phyloP scores from a whole-genome alignment of 2,113 vertebrate genomes.

The Gallinago jamesoni region DNA sequence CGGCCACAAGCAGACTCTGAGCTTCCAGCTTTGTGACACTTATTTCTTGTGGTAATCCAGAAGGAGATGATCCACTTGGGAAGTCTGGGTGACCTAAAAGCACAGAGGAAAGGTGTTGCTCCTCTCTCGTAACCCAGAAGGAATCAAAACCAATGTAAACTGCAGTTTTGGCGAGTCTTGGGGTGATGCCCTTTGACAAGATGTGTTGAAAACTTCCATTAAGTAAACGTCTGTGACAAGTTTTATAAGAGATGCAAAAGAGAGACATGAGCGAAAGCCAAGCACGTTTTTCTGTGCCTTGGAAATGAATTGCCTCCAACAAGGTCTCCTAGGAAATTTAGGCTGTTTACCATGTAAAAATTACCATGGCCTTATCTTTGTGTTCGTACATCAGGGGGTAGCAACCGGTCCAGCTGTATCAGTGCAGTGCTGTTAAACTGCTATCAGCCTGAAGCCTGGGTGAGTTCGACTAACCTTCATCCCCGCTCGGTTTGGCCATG shows the following conservation, averaged over 20 bases:
- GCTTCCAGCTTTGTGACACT: not conserved
- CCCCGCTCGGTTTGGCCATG: accelerated
- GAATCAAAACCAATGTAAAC: not conserved
- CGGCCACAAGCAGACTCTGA: not conserved
- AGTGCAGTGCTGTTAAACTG: not conserved
- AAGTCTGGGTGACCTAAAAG: not conserved
- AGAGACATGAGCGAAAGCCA: not conserved
- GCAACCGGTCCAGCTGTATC: not conserved
- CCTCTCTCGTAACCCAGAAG: not conserved
- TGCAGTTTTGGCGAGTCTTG: not conserved
- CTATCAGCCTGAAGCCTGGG: not conserved
- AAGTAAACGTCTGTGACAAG: not conserved
- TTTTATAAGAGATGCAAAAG: not conserved
- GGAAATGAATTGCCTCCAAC: not conserved
- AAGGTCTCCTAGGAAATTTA: not conserved
- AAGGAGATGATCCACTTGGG: not conserved
- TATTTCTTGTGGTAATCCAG: not conserved
- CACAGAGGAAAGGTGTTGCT: not conserved
- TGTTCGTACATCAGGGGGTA: not conserved
- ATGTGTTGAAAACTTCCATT: not conserved
- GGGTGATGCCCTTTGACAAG: not conserved
- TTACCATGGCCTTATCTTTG: not conserved
- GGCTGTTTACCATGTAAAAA: not conserved
- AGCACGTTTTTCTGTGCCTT: not conserved
- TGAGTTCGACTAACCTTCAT: not conserved